phyloP scores from a whole-genome alignment of 2,113 vertebrate species.

The Verasper variegatus region DNA sequence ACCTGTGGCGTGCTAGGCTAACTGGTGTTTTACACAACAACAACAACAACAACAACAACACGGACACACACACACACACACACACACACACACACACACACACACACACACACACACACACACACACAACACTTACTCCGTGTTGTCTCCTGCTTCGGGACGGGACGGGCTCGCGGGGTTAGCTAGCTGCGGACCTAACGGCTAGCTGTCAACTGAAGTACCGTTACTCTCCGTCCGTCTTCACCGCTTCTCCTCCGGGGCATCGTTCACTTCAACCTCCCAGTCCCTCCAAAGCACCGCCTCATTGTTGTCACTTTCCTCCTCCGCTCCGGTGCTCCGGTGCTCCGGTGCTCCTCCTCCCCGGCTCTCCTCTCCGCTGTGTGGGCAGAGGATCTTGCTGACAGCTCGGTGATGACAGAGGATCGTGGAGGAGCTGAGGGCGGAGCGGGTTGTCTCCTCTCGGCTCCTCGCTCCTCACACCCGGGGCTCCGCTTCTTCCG shows the following conservation, averaged over 20 bases:
- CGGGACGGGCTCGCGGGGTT: neutral
- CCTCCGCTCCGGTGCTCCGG: too few species aligned
- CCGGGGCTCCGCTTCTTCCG: neutral
- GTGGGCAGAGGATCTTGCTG: neutral
- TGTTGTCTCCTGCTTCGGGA: neutral
- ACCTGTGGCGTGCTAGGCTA: neutral
- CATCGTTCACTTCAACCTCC: neutral
- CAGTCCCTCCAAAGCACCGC: neutral
- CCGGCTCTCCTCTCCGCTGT: too few species aligned
- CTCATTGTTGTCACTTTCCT: neutral
- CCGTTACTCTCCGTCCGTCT: neutral
- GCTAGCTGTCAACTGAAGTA: neutral
- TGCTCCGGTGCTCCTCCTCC: too few species aligned
- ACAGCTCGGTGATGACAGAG: neutral
- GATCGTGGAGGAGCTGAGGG: constrained; percentile 2
- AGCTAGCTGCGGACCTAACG: neutral
- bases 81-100: too few species aligned
- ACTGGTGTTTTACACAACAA: neutral
- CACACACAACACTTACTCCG: neutral
- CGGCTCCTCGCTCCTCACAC: neutral
- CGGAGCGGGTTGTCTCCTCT: constrained; percentile 21
- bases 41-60: neutral
- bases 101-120: neutral
- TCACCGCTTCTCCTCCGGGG: neutral
- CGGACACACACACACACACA: neutral